Evolutionary conservation across 2,797 vertebrate species (phyloP).

Genomic region (Masticophis lateralis): DNA sequence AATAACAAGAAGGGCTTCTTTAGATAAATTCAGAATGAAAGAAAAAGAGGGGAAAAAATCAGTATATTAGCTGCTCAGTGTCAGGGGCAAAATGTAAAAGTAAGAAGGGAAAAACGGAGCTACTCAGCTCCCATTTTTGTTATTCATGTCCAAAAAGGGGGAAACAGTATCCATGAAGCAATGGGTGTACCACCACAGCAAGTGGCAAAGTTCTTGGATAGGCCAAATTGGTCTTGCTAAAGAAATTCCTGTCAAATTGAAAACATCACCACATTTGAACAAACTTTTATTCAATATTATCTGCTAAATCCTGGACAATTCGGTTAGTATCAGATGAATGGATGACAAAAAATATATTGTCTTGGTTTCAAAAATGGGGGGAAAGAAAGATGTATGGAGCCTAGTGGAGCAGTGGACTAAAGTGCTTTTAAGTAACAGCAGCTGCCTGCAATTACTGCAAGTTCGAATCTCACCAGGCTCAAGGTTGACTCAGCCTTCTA

Average conservation of each 20-base stretch:
- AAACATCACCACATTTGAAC: too few species aligned
- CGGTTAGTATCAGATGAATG: background rate
- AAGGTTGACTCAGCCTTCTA: too few species aligned
- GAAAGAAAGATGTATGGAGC: background rate
- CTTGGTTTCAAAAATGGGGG: background rate
- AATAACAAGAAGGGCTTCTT: background rate
- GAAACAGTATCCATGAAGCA: background rate
- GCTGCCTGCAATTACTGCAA: too few species aligned
- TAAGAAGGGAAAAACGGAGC: background rate
- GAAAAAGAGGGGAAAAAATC: background rate
- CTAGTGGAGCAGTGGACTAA: too few species aligned
- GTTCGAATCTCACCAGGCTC: too few species aligned
- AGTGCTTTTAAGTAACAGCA: too few species aligned
- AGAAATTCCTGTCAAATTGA: too few species aligned
- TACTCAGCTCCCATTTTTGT: background rate
- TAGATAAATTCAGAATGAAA: background rate
- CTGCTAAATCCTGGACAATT: background rate
- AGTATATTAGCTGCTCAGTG: background rate
- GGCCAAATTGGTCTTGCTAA: too few species aligned
- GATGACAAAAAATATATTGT: background rate
- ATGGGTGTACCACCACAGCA: too few species aligned
- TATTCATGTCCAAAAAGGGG: background rate
- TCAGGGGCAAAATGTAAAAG: background rate
- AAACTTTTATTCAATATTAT: background rate
- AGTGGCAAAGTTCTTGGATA: too few species aligned